phyloP scores from a whole-genome alignment of 2,113 vertebrate genomes.

The Melanotaenia duboulayi region DNA sequence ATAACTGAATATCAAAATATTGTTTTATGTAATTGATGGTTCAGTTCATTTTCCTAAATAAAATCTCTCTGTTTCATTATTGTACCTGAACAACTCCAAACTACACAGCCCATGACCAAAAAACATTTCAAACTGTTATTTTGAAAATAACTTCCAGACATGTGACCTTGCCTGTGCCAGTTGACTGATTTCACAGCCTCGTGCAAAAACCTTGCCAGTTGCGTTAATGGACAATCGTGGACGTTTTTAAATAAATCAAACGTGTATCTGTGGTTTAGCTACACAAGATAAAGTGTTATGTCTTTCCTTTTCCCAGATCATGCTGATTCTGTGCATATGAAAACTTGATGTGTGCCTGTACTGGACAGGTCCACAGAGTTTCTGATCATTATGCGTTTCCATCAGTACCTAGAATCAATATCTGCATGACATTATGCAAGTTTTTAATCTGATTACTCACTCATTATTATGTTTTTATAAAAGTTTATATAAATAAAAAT shows the following conservation, averaged over 20 bases:
- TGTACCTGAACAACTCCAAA: neutral
- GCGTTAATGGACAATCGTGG: neutral
- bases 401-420: neutral
- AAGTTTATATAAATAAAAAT: neutral
- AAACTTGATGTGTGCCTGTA: neutral
- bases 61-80: neutral
- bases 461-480: neutral
- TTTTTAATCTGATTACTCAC: neutral
- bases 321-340: neutral
- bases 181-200: neutral
- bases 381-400: neutral
- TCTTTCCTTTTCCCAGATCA: neutral
- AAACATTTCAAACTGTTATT: slow-evolving; percentile 13
- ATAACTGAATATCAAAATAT: no score
- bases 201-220: neutral
- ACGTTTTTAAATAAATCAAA: neutral
- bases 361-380: no score
- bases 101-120: no score
- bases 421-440: neutral
- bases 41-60: neutral
- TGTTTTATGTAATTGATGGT: no score
- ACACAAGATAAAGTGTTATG: neutral
- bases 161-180: neutral
- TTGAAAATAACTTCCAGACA: slow-evolving; percentile 16
- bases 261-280: neutral